These are phyloP conservation scores for Sigmodon hispidus DNA, from an alignment of 2,113 vertebrate species.

Conservation along the genomic window DNA sequence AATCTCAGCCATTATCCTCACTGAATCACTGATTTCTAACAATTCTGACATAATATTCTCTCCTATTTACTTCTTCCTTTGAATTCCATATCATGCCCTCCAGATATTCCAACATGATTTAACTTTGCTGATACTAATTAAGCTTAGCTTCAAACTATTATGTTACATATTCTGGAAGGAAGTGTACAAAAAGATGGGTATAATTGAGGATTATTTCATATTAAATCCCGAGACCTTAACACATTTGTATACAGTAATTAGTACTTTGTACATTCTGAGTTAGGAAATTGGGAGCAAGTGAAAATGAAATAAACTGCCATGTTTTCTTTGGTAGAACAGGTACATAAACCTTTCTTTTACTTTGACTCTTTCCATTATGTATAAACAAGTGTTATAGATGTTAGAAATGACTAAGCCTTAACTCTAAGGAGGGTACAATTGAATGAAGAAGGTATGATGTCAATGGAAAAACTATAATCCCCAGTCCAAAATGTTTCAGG, in stretches of 20 bases:
- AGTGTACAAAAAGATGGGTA: not conserved
- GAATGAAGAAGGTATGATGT: not conserved
- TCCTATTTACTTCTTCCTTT: not conserved
- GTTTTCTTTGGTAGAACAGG: not conserved
- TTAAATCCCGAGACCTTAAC: slow-evolving; percentile 30
- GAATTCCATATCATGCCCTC: not conserved
- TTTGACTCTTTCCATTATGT: not conserved
- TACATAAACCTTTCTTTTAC: not conserved
- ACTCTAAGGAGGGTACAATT: slow-evolving; percentile 25
- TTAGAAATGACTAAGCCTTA: slow-evolving; percentile 34
- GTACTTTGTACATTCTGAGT: slow-evolving; percentile 32
- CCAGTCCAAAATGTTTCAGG: slow-evolving; percentile 24
- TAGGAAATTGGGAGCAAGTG: slow-evolving; percentile 20
- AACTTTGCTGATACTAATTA: slow-evolving; percentile 22
- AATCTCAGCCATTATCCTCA: slow-evolving; percentile 28
- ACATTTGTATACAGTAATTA: not conserved
- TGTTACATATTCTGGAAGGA: slow-evolving; percentile 34
- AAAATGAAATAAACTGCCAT: slow-evolving; percentile 44
- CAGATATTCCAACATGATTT: not conserved
- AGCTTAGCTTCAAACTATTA: slow-evolving; percentile 10
- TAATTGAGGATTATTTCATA: not conserved
- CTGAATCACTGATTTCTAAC: not conserved
- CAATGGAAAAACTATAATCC: slow-evolving; percentile 18
- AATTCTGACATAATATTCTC: not conserved
- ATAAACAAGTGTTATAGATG: not conserved